Conservation (phyloP, 2,888 invertebrate genomes). For the Rotaria magnacalcarata region DNA sequence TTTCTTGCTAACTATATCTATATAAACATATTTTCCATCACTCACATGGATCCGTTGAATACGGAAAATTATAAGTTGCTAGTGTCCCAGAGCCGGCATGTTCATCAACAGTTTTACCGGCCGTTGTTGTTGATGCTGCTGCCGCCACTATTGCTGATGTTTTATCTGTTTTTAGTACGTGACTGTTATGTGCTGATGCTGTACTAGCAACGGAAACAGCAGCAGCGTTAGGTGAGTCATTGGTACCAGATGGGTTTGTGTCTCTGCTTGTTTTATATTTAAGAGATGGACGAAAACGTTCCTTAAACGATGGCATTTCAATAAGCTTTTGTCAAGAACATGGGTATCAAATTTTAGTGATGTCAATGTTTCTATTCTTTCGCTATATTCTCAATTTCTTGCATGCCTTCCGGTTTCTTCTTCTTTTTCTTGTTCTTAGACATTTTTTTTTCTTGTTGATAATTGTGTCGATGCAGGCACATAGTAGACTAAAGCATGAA, state of each 20-base stretch:
- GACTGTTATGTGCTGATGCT: background rate
- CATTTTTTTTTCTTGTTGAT: too few species aligned
- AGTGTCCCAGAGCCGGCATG: background rate
- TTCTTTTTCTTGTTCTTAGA: too few species aligned
- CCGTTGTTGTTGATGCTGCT: background rate
- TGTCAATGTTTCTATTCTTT: background rate
- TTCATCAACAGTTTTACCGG: background rate
- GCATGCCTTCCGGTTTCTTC: too few species aligned
- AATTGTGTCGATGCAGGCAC: background rate
- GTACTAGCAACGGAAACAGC: background rate
- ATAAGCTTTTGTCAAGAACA: background rate
- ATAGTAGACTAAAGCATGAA: background rate
- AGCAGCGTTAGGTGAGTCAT: background rate
- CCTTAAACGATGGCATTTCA: slow-evolving; percentile 25
- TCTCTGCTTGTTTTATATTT: slow-evolving; percentile 2
- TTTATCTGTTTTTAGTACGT: background rate
- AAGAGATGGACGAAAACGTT: slow-evolving; percentile 23
- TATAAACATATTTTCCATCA: too few species aligned
- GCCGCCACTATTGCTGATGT: background rate
- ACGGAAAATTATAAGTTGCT: too few species aligned
- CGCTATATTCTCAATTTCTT: background rate
- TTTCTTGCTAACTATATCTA: too few species aligned
- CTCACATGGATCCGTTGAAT: too few species aligned
- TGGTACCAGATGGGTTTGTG: background rate
- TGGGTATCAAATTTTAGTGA: background rate